phyloP scores from a whole-genome alignment of 2,797 vertebrate genomes.

The Lophius americanus region DNA sequence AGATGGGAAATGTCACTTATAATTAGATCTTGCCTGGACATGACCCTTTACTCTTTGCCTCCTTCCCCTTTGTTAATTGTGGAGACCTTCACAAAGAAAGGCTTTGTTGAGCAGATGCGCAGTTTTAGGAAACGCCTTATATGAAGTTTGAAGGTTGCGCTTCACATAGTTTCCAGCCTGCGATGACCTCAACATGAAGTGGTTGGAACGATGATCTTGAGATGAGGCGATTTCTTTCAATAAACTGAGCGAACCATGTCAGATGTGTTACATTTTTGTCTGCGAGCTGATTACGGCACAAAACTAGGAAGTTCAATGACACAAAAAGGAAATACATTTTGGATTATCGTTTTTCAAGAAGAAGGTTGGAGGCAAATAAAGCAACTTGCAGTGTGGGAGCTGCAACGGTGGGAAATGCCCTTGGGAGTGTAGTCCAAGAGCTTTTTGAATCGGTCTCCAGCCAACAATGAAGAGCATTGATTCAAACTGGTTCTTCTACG shows the following conservation, averaged over 20 bases:
- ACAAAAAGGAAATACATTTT: slow-evolving; percentile 18
- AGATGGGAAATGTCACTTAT: slow-evolving; percentile 84
- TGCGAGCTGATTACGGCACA: slow-evolving; percentile 10
- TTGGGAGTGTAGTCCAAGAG: slow-evolving; percentile 56
- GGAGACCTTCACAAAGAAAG: slow-evolving; percentile 68
- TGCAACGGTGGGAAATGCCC: slow-evolving; percentile 69
- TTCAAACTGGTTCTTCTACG: slow-evolving; percentile 59
- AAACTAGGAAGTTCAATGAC: neutral
- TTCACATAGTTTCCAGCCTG: slow-evolving; percentile 68
- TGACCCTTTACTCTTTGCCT: slow-evolving; percentile 76
- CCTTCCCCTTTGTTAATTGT: slow-evolving; percentile 72
- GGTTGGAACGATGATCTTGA: slow-evolving; percentile 37
- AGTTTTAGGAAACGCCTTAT: slow-evolving; percentile 39
- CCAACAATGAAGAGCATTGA: slow-evolving; percentile 78
- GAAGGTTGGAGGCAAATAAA: slow-evolving; percentile 36
- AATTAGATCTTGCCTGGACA: slow-evolving; percentile 80
- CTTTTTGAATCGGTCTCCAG: slow-evolving; percentile 66
- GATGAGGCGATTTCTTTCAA: slow-evolving; percentile 30
- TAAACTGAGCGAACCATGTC: slow-evolving; percentile 16
- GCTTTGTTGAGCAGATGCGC: slow-evolving; percentile 75
- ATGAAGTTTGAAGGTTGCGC: slow-evolving; percentile 55
- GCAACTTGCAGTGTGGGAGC: slow-evolving; percentile 44
- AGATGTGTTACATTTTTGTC: slow-evolving; percentile 11
- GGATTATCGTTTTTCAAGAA: slow-evolving; percentile 16
- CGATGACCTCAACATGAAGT: slow-evolving; percentile 40